A percentile compares a stretch with the other conserved stretches of the same genome.
phyloP scores from a whole-genome alignment of 2,113 vertebrate genomes.

The Abramis brama region DNA sequence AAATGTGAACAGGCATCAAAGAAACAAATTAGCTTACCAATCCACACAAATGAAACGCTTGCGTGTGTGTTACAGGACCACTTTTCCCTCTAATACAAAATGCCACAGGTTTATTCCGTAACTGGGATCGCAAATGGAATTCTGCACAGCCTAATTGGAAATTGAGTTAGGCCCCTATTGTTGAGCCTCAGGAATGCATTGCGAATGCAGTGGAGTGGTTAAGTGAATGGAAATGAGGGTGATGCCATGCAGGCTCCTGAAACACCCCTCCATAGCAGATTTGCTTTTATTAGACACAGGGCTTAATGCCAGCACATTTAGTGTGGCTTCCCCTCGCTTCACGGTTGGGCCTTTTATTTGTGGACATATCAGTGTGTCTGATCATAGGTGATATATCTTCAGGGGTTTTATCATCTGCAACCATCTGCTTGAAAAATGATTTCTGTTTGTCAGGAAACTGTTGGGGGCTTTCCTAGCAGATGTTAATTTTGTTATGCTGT shows the following conservation, averaged over 20 bases:
- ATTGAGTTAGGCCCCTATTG: conserved; percentile 73
- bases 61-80: not conserved
- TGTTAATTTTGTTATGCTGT: conserved; percentile 3
- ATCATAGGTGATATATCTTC: not conserved
- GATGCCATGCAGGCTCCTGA: conserved; percentile 37
- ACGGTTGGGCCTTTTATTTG: not conserved
- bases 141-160: conserved; percentile 71
- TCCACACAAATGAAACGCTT: not conserved
- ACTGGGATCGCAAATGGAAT: conserved; percentile 67
- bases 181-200: conserved; percentile 72
- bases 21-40: not conserved
- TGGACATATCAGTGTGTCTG: conserved; percentile 9
- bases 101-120: conserved; percentile 26
- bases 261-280: not conserved
- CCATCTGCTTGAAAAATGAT: conserved; percentile 42
- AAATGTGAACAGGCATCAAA: not conserved
- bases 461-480: conserved; percentile 30
- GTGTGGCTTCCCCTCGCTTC: not conserved
- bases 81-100: not conserved
- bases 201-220: conserved; percentile 71
- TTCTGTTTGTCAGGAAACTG: conserved; percentile 15
- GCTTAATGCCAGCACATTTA: conserved; percentile 61
- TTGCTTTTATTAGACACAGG: conserved; percentile 66
- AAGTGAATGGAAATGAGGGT: conserved; percentile 63
- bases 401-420: not conserved